These are phyloP conservation scores for Drosophila mimica DNA, from an alignment of 2,888 invertebrate species.

Conservation along the genomic window DNA sequence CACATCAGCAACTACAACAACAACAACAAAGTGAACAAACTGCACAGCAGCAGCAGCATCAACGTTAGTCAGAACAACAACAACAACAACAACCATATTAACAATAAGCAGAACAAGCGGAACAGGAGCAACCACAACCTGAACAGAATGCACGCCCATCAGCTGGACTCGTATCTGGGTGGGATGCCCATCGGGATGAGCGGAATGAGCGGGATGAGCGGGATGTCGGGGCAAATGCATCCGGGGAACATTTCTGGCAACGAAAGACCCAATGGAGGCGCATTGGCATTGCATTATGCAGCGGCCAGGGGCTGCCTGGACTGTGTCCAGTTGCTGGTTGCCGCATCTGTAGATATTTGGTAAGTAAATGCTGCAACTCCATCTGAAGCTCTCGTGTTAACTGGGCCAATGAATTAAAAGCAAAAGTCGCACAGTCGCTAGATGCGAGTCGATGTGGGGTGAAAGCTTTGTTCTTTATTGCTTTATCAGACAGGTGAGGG, in stretches of 20 bases:
- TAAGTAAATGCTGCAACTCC: constrained; percentile 81
- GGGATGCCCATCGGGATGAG: constrained; percentile 70
- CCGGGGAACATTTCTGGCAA: constrained; percentile 84
- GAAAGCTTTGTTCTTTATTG: constrained; percentile 58
- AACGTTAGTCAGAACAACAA: constrained; percentile 28
- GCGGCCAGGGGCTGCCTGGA: constrained; percentile 94
- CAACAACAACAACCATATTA: background rate
- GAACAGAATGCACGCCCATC: constrained; percentile 84
- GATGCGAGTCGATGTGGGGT: constrained; percentile 30
- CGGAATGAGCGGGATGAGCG: constrained; percentile 71
- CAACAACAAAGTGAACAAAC: constrained; percentile 42
- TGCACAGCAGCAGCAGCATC: constrained; percentile 41
- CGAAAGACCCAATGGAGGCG: constrained; percentile 87
- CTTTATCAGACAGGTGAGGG: background rate
- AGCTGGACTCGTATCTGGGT: constrained; percentile 75
- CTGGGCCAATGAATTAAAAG: constrained; percentile 28
- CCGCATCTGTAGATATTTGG: constrained; percentile 92
- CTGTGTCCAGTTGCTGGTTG: constrained; percentile 92
- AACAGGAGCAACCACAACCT: constrained; percentile 43
- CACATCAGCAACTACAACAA: constrained; percentile 9
- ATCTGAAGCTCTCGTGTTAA: constrained; percentile 1
- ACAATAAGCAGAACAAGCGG: constrained; percentile 22
- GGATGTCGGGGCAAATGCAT: constrained; percentile 80
- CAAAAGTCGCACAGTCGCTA: constrained; percentile 41
- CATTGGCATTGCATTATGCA: constrained; percentile 94